Conservation (phyloP, 2,113 vertebrate genomes). For the Ovis aries region ARS-UI_Ramb_v3.0 NC_056069.1:5593501-5594000, state of each 20-base stretch:
- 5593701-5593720: background rate
- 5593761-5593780: background rate
- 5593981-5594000: background rate
- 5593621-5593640: background rate
- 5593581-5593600: background rate
- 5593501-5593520: background rate
- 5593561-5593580: background rate
- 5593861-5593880: background rate
- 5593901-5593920: background rate
- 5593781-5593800: background rate
- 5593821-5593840: background rate
- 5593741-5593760: too few species aligned
- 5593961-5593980: background rate
- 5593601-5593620: background rate
- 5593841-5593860: background rate
- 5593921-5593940: background rate
- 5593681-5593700: background rate
- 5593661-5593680: background rate
- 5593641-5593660: background rate
- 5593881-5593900: background rate
- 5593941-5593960: background rate
- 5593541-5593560: background rate
- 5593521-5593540: background rate
- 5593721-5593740: background rate
- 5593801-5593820: rapidly evolving